phyloP scores from a whole-genome alignment of 2,797 vertebrate species.

The Squalus acanthias region DNA sequence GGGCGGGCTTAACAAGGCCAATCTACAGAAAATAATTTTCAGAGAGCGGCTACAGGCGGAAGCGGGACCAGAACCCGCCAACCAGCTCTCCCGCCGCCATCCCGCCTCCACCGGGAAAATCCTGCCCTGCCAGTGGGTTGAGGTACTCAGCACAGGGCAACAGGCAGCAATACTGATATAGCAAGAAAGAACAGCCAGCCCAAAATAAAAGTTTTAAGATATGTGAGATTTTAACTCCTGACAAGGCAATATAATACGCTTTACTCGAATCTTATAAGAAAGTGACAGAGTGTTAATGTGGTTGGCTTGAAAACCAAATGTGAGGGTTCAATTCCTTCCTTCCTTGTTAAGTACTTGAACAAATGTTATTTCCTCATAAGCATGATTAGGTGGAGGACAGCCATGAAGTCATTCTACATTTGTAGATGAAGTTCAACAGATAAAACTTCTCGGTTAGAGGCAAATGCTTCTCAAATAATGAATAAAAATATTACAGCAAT shows the following conservation, averaged over 20 bases:
- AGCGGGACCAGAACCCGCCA: too few species aligned
- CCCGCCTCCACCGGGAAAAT: too few species aligned
- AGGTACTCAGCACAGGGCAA: neutral
- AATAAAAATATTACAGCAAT: too few species aligned
- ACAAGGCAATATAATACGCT: neutral
- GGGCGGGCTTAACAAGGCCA: too few species aligned
- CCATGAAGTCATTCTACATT: neutral
- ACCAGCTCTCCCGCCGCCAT: too few species aligned
- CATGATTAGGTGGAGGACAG: neutral
- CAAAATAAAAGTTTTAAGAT: neutral
- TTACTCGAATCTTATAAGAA: neutral
- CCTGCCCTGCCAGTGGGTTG: neutral
- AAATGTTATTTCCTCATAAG: neutral
- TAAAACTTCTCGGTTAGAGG: neutral
- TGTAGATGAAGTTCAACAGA: neutral
- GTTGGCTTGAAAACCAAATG: neutral
- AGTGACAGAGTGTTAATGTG: neutral
- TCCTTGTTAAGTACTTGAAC: neutral
- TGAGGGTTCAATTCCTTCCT: neutral
- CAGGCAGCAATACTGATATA: neutral
- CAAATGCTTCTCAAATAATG: neutral
- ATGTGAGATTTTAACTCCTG: neutral
- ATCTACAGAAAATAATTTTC: too few species aligned
- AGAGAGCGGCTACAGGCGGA: too few species aligned
- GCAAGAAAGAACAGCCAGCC: neutral